phyloP scores from a whole-genome alignment of 2,113 vertebrate genomes.

The Ifrita kowaldi region DNA sequence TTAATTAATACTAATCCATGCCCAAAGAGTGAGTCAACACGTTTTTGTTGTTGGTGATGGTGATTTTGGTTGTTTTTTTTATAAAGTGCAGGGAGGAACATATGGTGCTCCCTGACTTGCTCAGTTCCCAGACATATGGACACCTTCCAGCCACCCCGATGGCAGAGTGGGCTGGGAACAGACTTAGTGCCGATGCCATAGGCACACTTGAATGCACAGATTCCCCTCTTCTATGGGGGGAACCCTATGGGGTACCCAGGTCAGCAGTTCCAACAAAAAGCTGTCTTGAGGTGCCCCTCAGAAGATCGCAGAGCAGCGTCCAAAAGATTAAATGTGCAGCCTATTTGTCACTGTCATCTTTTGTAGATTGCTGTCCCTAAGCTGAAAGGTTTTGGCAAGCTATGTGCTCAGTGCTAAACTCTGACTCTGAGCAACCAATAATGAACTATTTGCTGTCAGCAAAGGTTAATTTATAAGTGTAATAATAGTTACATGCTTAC shows the following conservation, averaged over 20 bases:
- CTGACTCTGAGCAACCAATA: background rate
- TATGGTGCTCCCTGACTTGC: background rate
- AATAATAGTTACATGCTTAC: background rate
- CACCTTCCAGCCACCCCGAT: background rate
- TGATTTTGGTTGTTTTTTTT: background rate
- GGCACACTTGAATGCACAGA: background rate
- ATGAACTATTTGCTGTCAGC: conserved; percentile 9
- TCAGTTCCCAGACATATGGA: background rate
- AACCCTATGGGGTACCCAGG: background rate
- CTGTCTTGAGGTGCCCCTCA: background rate
- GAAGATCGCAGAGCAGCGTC: background rate
- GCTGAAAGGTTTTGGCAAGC: background rate
- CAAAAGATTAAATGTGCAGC: background rate
- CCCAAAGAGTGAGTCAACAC: background rate
- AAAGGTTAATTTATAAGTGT: conserved; percentile 34
- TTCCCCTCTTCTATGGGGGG: background rate
- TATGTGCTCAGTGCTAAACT: background rate
- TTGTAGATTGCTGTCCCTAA: background rate
- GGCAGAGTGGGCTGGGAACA: background rate
- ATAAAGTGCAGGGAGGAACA: background rate
- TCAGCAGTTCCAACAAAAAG: background rate
- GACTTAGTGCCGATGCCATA: background rate
- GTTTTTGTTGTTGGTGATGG: background rate
- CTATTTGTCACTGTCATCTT: background rate
- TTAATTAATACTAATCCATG: background rate